Base-by-base conservation (phyloP, 2,113 vertebrate species). In the Vireo altiloquus region DNA sequence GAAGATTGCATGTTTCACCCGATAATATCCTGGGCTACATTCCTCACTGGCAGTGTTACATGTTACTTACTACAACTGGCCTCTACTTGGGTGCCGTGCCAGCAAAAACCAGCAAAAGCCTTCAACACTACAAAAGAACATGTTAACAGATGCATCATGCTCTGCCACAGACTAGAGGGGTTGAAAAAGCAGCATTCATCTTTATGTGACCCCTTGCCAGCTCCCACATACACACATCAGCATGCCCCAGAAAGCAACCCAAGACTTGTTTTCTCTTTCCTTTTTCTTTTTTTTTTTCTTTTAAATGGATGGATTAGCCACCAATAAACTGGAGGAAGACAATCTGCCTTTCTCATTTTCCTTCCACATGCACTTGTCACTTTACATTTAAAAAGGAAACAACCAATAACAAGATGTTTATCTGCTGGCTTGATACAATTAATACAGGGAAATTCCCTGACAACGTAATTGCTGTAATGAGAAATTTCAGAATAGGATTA, bases 1-100 rank as follows among this genome's bases (percentile, higher is more conserved):
- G 89, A 60, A 78, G 91, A 92, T 57, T 87, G 81, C 81, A 79
- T 69, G 89, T 87, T 89, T 95, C 77, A 92, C 46, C 57, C 24
- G 11, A 52, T 87, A 92, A 94, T 89, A 79, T 69, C 57, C 84
- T 23, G 20, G 77, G n/a, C 66, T 50, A 91, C 87, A 79, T 42
- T 82, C 57, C 70, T 91, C 40, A 13, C 69, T 76, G 83, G 74
- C 65, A 94, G 69, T 37, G 87, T 92, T 75, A 80, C 1, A 16
- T 46, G 61, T 87, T 87, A 37, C 85, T 95, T 79, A 68, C 82
- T 68, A 76, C 74, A 72, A 40, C 21, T 30, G 69, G 44, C 52
- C 53, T 44, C 23, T 78, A 6, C 39, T 40, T 78, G 69, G 52
- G 60, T 54, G 81, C 57, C 40, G 16, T 10, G 44, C 53, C 77